Evolutionary conservation across 2,797 vertebrate species (phyloP).

Genomic region (Catharus ustulatus): DNA sequence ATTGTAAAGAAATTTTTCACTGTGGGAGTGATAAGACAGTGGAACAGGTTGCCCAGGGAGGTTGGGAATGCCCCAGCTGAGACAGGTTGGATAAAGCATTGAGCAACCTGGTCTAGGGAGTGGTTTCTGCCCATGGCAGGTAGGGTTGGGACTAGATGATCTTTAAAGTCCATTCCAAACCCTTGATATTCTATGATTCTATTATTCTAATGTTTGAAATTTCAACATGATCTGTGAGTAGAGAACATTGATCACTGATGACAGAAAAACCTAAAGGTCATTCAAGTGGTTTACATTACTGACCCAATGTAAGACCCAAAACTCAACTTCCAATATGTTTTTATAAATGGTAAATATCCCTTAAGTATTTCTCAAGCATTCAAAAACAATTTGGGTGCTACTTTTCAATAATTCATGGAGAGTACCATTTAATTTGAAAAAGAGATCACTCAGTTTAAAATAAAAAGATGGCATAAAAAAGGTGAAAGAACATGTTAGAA

Average conservation of each 20-base stretch:
- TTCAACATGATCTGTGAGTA: not conserved
- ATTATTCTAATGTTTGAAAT: not conserved
- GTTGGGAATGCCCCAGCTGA: not conserved
- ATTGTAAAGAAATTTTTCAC: not conserved
- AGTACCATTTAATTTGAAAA: not conserved
- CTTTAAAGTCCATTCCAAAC: not conserved
- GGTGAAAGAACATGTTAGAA: not conserved
- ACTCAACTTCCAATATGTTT: not conserved
- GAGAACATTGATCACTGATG: not conserved
- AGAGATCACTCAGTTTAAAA: not conserved
- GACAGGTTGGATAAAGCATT: not conserved
- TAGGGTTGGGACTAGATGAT: not conserved
- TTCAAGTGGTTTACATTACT: not conserved
- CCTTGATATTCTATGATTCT: not conserved
- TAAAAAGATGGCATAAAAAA: not conserved
- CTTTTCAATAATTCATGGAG: not conserved
- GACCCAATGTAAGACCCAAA: not conserved
- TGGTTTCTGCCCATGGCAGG: not conserved
- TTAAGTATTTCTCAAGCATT: not conserved
- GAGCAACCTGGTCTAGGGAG: not conserved
- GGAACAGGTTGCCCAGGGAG: not conserved
- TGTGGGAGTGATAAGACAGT: not conserved
- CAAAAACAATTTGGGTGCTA: not conserved
- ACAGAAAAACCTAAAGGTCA: not conserved
- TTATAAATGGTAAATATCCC: not conserved